Base-by-base conservation (phyloP, 1,140 invertebrate species). In the Calosoma granatense region DNA sequence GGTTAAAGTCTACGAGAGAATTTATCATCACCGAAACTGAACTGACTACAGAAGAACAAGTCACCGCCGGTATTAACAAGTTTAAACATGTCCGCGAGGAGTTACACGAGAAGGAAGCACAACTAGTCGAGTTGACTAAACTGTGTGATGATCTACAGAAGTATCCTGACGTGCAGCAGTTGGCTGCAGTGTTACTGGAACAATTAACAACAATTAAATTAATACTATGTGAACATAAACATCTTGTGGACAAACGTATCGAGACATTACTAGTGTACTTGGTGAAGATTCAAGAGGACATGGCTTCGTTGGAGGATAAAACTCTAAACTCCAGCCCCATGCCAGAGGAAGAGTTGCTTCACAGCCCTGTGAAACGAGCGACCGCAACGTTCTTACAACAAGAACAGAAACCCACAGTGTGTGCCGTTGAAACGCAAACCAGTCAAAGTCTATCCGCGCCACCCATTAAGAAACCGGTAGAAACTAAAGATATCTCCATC, bases 251-350 rank as follows among this genome's bases (percentile, higher is more conserved):
- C 63, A 70, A 72, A 51, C 78, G 79, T 63, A 76, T 83, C 61
- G 73, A 79, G 58, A 69, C 72, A 56, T 74, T 83, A 67, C 74
- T 67, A 63, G 59, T 59, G 4, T 51, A 65, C 36, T 61, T 72
- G 43, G 53, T 61, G 6, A 59, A 61, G 36, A 59, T 72, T 55
- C 66, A 71, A 61, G 65, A 60, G 22, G 54, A 41, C 61, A 56
- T 19, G 66, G 67, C 47, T 21, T 75, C 69, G 64, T 75, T 71
- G 63, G 76, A 74, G n/a, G 78, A 81, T 63, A 76, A 77, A 59
- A 81, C 80, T 15, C 72, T 82, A 53, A 78, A 80, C 65, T 81
- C 79, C 19, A 77, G 74, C 51, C 79, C 79, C 59, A 81, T 81
- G 77, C 78, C 79, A 15, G 75, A 80, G 66, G 80, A 82, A 70